Evolutionary conservation across 2,113 vertebrate species (phyloP).

Genomic region (Hymenochirus boettgeri): DNA sequence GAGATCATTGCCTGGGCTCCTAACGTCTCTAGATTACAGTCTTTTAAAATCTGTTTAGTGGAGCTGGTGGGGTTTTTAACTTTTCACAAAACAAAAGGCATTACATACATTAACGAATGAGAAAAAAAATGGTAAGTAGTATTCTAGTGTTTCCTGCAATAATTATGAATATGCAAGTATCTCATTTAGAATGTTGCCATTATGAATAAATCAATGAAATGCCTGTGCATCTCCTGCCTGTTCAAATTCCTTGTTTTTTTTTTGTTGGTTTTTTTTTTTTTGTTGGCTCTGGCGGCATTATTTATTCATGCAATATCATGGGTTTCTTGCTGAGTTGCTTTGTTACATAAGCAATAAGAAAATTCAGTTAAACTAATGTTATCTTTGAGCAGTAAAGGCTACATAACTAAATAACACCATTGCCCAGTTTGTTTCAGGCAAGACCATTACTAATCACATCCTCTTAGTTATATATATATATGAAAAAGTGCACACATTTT

Average conservation of each 20-base stretch:
- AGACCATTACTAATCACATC: background rate
- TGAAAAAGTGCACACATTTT: too few relatives aligned
- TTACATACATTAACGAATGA: conserved; percentile 39
- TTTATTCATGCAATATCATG: conserved; percentile 56
- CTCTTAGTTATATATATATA: too few relatives aligned
- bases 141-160: conserved; percentile 42
- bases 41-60: conserved; percentile 48
- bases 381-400: conserved; percentile 47
- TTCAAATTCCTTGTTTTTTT: conserved; percentile 49
- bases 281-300: conserved; percentile 46
- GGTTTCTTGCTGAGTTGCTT: conserved; percentile 49
- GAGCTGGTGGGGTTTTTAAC: conserved; percentile 44
- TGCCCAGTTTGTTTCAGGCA: background rate
- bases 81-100: conserved; percentile 48
- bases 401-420: conserved; percentile 39
- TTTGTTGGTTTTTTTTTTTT: too few relatives aligned
- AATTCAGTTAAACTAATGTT: conserved; percentile 48
- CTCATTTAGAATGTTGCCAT: conserved; percentile 52
- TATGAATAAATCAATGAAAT: conserved; percentile 53
- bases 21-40: conserved; percentile 51
- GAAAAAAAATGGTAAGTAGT: conserved; percentile 49
- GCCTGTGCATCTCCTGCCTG: conserved; percentile 49
- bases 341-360: conserved; percentile 51
- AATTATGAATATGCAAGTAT: conserved; percentile 50
- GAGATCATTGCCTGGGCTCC: conserved; percentile 47